Evolutionary conservation across 2,888 invertebrate genomes (phyloP), one percentile per base, ranked within the genome.

Genomic region (Pseudolycoriella hygida): DNA sequence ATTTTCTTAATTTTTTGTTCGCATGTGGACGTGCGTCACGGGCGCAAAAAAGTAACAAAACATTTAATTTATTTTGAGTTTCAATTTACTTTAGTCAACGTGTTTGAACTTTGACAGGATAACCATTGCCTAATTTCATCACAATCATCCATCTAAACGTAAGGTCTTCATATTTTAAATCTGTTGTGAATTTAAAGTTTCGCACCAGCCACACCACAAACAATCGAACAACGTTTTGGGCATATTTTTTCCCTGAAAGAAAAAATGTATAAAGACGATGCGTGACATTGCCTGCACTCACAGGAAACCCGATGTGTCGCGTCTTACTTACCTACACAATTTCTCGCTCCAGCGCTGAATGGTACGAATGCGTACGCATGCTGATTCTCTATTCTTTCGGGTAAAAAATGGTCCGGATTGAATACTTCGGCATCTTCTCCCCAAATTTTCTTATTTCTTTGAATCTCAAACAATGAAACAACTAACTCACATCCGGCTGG

Each of bases 171-270:
- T 10, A 3, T 38, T 43, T 43, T 11, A 34, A 37, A 19, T 14
- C 14, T 5, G 43, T 43, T 8, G 38, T 37, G 19, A 43, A 14
- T 14, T 37, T 34, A 43, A 37, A 43, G 18, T 43, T 34, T 17
- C 43, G 34, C 14, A 43, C 34, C 37, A 43, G 37, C 12, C 34
- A 34, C 4, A 18, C 34, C 18, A 43, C 20, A 34, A 14, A 43
- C n/a, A 32, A 19, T 20, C 37, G 34, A 6, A 43, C n/a, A 2
- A 19, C 34, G 1, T 37, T 34, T 37, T 37, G 18, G 15, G 37
- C 43, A 38, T 43, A 43, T 10, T 3, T 18, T 4, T 17, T 32
- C 2, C 43, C 43, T 43, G 43, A 43, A 43, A 32, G 3, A 34
- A 34, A 34, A 34, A 34, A 30, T 10, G 11, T 30, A 11, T 30